These are phyloP conservation scores for Epinephelus coioides DNA, from an alignment of 2,797 vertebrate species.

Conservation along the genomic window DNA sequence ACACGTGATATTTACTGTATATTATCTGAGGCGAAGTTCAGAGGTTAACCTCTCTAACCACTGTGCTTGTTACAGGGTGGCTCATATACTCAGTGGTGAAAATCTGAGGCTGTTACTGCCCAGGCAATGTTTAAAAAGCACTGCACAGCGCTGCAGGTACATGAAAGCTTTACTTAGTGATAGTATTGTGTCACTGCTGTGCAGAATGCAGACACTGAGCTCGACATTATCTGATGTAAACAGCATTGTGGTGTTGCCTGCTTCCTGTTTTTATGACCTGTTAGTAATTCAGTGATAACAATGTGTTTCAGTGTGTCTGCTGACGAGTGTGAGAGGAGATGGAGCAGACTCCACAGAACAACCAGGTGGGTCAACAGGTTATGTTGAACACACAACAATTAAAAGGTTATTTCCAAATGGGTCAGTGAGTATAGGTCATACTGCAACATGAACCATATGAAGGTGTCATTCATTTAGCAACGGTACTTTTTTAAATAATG, in stretches of 20 bases:
- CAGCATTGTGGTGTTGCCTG: not conserved
- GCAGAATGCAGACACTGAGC: not conserved
- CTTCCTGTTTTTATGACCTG: slow-evolving; percentile 58
- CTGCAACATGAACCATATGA: not conserved
- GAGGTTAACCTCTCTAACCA: slow-evolving; percentile 19
- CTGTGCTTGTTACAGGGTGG: not conserved
- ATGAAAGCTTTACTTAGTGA: not conserved
- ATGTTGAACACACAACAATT: not conserved
- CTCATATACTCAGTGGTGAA: not conserved
- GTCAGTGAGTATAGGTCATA: not conserved
- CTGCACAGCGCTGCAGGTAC: not conserved
- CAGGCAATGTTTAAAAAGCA: not conserved
- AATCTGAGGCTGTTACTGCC: not conserved
- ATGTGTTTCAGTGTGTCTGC: slow-evolving; percentile 72
- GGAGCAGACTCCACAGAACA: slow-evolving; percentile 35
- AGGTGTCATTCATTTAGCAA: no score
- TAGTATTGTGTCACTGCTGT: not conserved
- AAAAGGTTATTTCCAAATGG: not conserved
- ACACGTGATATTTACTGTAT: not conserved
- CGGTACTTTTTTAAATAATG: no score
- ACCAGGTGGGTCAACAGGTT: slow-evolving; percentile 59
- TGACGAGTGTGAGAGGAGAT: slow-evolving; percentile 66
- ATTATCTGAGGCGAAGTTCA: slow-evolving; percentile 10
- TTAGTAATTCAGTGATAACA: not conserved
- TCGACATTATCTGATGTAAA: slow-evolving; percentile 47